Conservation (phyloP, 2,797 vertebrate species). For the Champsocephalus gunnari region DNA sequence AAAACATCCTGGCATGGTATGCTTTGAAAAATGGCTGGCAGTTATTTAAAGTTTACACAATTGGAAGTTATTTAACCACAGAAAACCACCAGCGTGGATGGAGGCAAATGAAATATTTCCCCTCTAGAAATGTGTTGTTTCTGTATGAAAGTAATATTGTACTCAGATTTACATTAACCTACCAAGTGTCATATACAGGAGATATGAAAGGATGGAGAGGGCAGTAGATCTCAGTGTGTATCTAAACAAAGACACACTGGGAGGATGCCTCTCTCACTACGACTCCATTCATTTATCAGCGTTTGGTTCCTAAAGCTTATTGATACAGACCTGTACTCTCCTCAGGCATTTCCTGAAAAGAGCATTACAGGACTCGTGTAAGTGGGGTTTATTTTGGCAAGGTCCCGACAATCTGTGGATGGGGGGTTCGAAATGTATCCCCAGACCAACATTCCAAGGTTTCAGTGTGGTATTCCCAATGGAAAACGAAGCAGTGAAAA, state of each 20-base stretch:
- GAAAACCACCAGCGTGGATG: conserved; percentile 28
- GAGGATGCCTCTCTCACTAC: conserved; percentile 45
- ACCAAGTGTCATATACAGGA: conserved; percentile 22
- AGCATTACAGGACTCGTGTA: conserved; percentile 82
- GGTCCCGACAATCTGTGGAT: conserved; percentile 58
- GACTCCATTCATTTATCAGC: conserved; percentile 75
- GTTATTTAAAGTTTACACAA: conserved; percentile 27
- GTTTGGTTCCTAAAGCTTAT: conserved; percentile 72
- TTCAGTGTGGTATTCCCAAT: conserved; percentile 80
- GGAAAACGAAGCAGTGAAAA: conserved; percentile 70
- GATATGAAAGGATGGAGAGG: conserved; percentile 19
- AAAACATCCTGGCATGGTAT: conserved; percentile 20
- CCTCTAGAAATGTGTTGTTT: conserved; percentile 36
- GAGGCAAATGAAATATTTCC: conserved; percentile 36
- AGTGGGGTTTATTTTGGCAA: conserved; percentile 85
- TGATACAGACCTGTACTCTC: conserved; percentile 79
- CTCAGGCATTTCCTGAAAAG: conserved; percentile 85
- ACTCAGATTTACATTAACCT: conserved; percentile 32
- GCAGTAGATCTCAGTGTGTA: conserved; percentile 38
- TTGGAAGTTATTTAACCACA: conserved; percentile 36
- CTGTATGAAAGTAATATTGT: conserved; percentile 45
- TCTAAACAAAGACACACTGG: conserved; percentile 50
- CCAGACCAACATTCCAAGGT: conserved; percentile 81
- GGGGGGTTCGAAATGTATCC: conserved; percentile 47
- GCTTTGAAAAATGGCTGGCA: conserved; percentile 26